Conservation (phyloP, 2,888 invertebrate genomes). For the Acanthosepion lycidas region DNA sequence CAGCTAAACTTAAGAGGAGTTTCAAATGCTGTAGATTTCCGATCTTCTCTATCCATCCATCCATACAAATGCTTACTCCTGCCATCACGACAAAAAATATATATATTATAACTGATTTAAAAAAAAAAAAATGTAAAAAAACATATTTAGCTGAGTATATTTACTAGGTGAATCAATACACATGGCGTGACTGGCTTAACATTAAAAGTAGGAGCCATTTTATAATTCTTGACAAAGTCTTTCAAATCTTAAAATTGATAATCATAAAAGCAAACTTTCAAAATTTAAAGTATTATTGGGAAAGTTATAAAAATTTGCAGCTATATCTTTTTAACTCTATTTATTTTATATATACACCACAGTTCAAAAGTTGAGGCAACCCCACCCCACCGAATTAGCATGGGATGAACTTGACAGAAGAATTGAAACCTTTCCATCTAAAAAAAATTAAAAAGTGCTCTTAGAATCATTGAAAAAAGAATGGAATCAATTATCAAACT, state of each 20-base stretch:
- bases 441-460: no score
- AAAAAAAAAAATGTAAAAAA: background rate
- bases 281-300: background rate
- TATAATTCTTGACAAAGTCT: background rate
- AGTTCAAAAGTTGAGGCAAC: background rate
- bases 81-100: background rate
- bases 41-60: background rate
- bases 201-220: background rate
- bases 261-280: background rate
- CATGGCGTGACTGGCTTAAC: background rate
- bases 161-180: background rate
- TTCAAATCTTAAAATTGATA: background rate
- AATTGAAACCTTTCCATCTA: no score
- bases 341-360: background rate
- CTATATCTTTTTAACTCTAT: background rate
- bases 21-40: constrained; percentile 21
- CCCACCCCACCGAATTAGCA: no score
- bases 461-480: no score
- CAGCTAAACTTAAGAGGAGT: background rate
- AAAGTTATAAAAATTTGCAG: background rate
- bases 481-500: no score
- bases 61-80: background rate
- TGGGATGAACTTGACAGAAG: no score
- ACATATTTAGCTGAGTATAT: background rate
- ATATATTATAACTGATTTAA: background rate